Evolutionary conservation across 2,888 invertebrate genomes (phyloP).

Genomic region (Halictus quadricinctus): DNA sequence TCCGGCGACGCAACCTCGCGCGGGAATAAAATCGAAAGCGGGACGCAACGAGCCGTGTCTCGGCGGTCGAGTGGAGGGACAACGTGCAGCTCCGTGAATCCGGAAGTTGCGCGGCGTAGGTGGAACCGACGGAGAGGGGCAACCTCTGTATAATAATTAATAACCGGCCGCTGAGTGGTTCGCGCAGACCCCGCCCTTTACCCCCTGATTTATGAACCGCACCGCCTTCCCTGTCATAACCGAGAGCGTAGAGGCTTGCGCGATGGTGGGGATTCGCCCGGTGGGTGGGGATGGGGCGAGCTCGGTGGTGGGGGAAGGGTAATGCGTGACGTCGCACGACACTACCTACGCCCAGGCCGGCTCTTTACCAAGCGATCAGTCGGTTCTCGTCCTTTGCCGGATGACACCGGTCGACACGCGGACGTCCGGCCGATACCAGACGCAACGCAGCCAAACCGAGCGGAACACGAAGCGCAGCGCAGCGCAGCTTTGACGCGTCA

Average conservation of each 20-base stretch:
- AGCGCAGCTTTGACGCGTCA: conserved; percentile 37
- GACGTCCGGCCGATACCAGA: conserved; percentile 33
- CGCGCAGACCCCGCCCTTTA: conserved; percentile 78
- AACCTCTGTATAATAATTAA: conserved; percentile 80
- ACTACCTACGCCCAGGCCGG: conserved; percentile 70
- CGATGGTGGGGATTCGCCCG: conserved; percentile 23
- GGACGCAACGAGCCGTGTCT: conserved; percentile 22
- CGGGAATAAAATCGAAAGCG: conserved; percentile 40
- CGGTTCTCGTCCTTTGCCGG: conserved; percentile 76
- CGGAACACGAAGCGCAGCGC: conserved; percentile 5
- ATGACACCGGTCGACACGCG: conserved; percentile 64
- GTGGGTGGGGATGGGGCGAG: conserved; percentile 8
- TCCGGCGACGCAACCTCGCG: neutral
- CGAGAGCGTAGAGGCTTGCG: conserved; percentile 47
- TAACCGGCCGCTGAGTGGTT: conserved; percentile 81
- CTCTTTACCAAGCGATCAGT: conserved; percentile 78
- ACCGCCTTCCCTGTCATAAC: conserved; percentile 82
- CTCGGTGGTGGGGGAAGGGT: conserved; percentile 42
- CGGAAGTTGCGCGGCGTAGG: conserved; percentile 50
- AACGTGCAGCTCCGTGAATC: conserved; percentile 31
- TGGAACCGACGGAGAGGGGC: conserved; percentile 28
- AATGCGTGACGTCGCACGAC: conserved; percentile 60
- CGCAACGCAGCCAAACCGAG: neutral
- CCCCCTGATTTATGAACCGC: conserved; percentile 82
- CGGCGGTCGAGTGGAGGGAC: conserved; percentile 6